Evolutionary conservation across 2,888 invertebrate species (phyloP).

Genomic region (Melolontha melolontha): DNA sequence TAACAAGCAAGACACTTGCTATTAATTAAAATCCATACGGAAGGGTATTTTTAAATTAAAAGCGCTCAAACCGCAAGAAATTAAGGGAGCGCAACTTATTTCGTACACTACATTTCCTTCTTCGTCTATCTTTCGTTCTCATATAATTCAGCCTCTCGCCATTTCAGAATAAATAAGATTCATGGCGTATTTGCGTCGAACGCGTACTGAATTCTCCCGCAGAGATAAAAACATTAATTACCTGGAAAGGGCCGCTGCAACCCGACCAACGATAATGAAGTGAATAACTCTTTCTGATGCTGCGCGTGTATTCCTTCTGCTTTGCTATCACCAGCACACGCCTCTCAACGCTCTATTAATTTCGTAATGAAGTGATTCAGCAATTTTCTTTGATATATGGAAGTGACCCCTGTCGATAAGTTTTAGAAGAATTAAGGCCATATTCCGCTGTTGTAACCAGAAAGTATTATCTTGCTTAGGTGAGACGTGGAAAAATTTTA

Average conservation of each 20-base stretch:
- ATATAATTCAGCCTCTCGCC: background rate
- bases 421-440: background rate
- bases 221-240: conserved; percentile 34
- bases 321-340: conserved; percentile 13
- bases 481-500: too few relatives aligned
- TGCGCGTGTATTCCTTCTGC: conserved; percentile 7
- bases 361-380: conserved; percentile 30
- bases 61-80: conserved; percentile 16
- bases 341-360: conserved; percentile 27
- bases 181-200: conserved; percentile 20
- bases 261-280: conserved; percentile 26
- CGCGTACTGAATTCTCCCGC: background rate
- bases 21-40: conserved; percentile 30
- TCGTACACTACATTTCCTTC: background rate
- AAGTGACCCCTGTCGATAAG: background rate
- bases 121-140: background rate
- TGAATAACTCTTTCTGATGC: conserved; percentile 12
- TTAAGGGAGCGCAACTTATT: conserved; percentile 6
- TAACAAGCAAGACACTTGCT: background rate
- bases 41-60: conserved; percentile 27
- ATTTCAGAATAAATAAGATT: conserved; percentile 6
- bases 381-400: conserved; percentile 27
- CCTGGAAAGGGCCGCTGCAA: conserved; percentile 11
- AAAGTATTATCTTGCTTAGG: too few relatives aligned
- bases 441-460: too few relatives aligned